These are phyloP conservation scores for Psettodes erumei DNA, from an alignment of 2,113 vertebrate species.

Conservation along the genomic window DNA sequence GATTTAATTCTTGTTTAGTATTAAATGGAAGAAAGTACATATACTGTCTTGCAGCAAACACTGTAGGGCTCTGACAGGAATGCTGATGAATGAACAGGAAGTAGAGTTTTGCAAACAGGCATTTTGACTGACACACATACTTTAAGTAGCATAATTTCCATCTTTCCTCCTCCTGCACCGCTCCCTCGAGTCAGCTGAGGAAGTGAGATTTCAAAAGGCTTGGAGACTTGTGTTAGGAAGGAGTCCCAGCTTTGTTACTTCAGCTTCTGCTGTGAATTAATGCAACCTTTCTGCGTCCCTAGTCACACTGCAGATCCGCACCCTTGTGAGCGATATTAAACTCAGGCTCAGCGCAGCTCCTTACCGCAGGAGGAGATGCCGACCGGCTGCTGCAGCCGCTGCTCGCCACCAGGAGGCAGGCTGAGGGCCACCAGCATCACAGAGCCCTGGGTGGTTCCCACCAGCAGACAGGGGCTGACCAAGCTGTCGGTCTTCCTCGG, in stretches of 20 bases:
- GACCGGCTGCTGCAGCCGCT: slow-evolving; percentile 90
- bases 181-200: not conserved
- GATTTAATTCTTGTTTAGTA: not conserved
- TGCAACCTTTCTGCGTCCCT: not conserved
- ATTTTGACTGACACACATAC: not conserved
- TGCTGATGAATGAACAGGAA: not conserved
- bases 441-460: slow-evolving; percentile 92
- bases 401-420: slow-evolving; percentile 89
- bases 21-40: not conserved
- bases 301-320: not conserved
- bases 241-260: not conserved
- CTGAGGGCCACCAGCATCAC: slow-evolving; percentile 90
- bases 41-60: not conserved
- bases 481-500: slow-evolving; percentile 87
- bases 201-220: not conserved
- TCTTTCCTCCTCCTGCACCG: not conserved
- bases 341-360: slow-evolving; percentile 35
- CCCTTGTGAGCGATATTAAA: not conserved
- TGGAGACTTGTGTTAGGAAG: not conserved
- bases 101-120: not conserved
- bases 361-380: slow-evolving; percentile 92
- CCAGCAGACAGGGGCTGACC: slow-evolving; percentile 89
- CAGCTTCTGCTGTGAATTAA: no score
- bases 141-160: not conserved
- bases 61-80: not conserved